Conservation (phyloP, 2,888 invertebrate genomes). For the Zonitis immaculata region DNA sequence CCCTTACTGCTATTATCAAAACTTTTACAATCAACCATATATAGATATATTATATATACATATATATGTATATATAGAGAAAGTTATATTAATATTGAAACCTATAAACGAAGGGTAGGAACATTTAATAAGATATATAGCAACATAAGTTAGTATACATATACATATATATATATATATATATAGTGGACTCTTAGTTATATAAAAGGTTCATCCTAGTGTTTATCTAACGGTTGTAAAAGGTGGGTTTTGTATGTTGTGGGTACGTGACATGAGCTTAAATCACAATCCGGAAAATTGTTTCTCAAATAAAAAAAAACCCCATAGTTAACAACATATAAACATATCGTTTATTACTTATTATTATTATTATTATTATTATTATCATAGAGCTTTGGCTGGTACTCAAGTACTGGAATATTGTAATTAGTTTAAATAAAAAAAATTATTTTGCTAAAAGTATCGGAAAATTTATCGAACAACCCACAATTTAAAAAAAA, state of each 20-base stretch:
- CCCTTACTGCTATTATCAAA: neutral
- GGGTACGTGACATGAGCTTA: conserved; percentile 34
- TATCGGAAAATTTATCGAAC: too few relatives aligned
- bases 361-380: too few relatives aligned
- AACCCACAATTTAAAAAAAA: too few relatives aligned
- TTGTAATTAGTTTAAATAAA: too few relatives aligned
- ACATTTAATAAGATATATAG: conserved; percentile 36
- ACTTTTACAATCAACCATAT: conserved; percentile 9
- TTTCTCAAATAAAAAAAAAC: neutral
- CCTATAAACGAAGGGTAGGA: conserved; percentile 14
- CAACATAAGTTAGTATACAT: conserved; percentile 27
- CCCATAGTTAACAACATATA: neutral
- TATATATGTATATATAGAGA: too few relatives aligned
- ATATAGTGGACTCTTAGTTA: neutral
- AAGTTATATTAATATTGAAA: conserved; percentile 21
- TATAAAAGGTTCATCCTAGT: conserved; percentile 17
- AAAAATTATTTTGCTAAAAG: too few relatives aligned
- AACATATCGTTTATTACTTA: neutral
- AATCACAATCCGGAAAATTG: conserved; percentile 25
- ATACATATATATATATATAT: too few relatives aligned
- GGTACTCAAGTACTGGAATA: too few relatives aligned
- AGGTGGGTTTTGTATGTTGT: too few relatives aligned
- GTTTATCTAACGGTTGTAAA: neutral
- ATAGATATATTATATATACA: too few relatives aligned
- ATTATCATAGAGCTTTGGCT: too few relatives aligned